Percentiles rank a stretch among this genome's conserved stretches.
phyloP scores from a whole-genome alignment of 2,888 invertebrate genomes.

The Girardia tigrina region DNA sequence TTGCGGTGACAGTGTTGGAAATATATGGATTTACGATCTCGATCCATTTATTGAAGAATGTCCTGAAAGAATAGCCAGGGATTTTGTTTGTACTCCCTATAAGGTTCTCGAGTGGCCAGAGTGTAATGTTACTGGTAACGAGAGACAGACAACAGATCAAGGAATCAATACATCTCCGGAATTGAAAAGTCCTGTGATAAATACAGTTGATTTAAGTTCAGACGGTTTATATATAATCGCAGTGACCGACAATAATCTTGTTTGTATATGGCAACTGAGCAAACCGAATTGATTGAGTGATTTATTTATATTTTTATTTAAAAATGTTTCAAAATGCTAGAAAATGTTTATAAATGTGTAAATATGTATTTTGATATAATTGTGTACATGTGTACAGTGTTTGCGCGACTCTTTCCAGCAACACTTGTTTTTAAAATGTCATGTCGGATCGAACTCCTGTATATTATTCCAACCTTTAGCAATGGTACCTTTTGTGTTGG shows the following conservation, averaged over 20 bases:
- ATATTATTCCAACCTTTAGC: no score
- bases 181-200: slow-evolving; percentile 36
- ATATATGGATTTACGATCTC: slow-evolving; percentile 37
- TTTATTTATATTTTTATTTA: no score
- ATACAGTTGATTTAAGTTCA: slow-evolving; percentile 36
- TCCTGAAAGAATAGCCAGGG: background rate
- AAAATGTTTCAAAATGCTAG: no score
- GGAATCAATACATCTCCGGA: slow-evolving; percentile 24
- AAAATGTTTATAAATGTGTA: no score
- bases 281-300: slow-evolving; percentile 18
- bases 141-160: slow-evolving; percentile 20
- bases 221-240: slow-evolving; percentile 37
- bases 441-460: no score
- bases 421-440: no score
- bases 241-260: slow-evolving; percentile 37
- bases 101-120: slow-evolving; percentile 36
- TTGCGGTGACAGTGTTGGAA: slow-evolving; percentile 37
- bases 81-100: background rate
- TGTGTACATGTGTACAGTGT: no score
- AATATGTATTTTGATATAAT: no score
- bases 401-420: no score
- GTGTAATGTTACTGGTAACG: slow-evolving; percentile 34
- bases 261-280: slow-evolving; percentile 36
- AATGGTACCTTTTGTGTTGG: no score
- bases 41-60: slow-evolving; percentile 35